These are phyloP conservation scores for Myathropa florea DNA, from an alignment of 2,888 invertebrate genomes.

Conservation along the genomic window DNA sequence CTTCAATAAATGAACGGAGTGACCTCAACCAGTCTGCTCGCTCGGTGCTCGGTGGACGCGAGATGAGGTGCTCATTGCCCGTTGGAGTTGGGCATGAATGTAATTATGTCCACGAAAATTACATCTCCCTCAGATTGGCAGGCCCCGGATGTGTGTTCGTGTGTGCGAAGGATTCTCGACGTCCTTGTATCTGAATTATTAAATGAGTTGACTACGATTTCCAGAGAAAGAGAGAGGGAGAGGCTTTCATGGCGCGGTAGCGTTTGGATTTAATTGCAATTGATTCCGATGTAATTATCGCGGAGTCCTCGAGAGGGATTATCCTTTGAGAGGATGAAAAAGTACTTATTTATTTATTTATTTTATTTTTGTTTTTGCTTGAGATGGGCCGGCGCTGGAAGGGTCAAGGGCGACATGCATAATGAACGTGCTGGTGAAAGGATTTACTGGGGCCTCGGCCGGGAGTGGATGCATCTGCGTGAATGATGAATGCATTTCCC, in stretches of 20 bases:
- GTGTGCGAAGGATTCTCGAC: background rate
- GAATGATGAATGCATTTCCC: background rate
- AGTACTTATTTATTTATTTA: background rate
- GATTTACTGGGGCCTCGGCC: background rate
- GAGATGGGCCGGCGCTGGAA: background rate
- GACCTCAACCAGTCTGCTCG: background rate
- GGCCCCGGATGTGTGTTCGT: background rate
- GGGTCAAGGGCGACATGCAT: background rate
- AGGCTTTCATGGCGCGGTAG: background rate
- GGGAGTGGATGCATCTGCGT: background rate
- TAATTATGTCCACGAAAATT: background rate
- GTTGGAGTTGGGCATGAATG: background rate
- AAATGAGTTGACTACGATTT: background rate
- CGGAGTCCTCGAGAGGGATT: background rate
- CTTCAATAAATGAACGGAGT: background rate
- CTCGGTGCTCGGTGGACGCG: too few species aligned
- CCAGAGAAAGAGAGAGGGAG: too few species aligned
- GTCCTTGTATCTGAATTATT: background rate
- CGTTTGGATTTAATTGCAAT: background rate
- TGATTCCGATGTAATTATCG: background rate
- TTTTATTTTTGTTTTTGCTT: background rate
- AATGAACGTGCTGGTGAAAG: background rate
- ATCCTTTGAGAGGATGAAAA: background rate
- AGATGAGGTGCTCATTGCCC: too few species aligned
- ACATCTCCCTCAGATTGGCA: background rate